Evolutionary conservation across 2,888 invertebrate genomes (phyloP), one percentile per base, ranked within the genome.

Genomic region (Chymomyza caudatula): DNA sequence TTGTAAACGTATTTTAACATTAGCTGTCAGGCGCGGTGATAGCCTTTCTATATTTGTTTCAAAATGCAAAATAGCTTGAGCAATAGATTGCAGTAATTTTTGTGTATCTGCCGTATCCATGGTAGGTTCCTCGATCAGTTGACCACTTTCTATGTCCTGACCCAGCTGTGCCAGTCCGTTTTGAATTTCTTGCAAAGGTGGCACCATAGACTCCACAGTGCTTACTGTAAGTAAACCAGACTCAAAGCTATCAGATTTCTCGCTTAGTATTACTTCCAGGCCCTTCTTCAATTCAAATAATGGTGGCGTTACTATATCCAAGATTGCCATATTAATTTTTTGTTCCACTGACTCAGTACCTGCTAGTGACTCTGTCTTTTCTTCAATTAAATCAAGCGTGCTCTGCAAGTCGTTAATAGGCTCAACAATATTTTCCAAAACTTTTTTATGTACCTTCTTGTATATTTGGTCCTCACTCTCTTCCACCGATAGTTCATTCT

Each of bases 221-320:
- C 78, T 78, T 0, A 91, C 91, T 5, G 92, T 91, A 42, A 92
- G 81, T 81, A 88, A 87, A 43, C 89, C 89, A 2, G 88, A 84
- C 47, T 88, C 85, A 11, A 88, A 80, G 51, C 84, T 86, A 13
- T 76, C 78, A 0, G 86, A 86, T 22, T 87, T 86, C 79, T 79
- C 90, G 58, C 73, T 90, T 65, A 77, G 90, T 88, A 86, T 92
- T 59, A 87, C 78, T 89, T 94, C 93, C 71, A 94, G 90, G 0
- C 92, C 92, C 79, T 91, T 92, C 69, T 93, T 91, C 4, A 94
- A 88, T 85, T 94, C 93, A 61, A 93, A 90, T n/a, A 94, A 91
- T 0, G 94, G 93, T 15, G 92, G 92, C 76, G 93, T 92, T 0
- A 94, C 92, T 60, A 92, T 92, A 81, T 94, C 94, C 62, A 94